Conservation (phyloP, 2,888 invertebrate genomes). For the Noctua janthe region DNA sequence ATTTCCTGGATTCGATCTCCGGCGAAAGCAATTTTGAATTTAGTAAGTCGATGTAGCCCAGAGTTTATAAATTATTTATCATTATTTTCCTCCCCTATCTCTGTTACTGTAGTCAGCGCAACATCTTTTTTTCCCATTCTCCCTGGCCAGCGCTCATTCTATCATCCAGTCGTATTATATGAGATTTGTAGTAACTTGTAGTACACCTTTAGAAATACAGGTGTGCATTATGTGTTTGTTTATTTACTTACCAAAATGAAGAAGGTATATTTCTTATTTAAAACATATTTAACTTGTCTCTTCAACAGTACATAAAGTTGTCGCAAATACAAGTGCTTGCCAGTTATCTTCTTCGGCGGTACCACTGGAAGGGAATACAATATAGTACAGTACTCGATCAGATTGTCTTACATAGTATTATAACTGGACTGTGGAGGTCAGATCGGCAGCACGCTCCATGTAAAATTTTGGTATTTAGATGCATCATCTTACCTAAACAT, state of each 20-base stretch:
- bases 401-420: background rate
- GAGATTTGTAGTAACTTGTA: background rate
- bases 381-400: background rate
- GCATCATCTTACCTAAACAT: background rate
- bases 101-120: background rate
- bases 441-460: background rate
- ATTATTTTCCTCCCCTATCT: background rate
- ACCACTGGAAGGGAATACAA: slow-evolving; percentile 66
- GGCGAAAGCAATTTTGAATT: too few species aligned
- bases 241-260: slow-evolving; percentile 74
- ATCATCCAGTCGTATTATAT: background rate
- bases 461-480: background rate
- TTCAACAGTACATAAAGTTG: slow-evolving; percentile 75
- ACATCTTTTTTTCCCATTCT: too few species aligned
- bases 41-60: background rate
- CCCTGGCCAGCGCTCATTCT: background rate
- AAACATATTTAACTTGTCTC: slow-evolving; percentile 75
- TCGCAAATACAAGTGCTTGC: slow-evolving; percentile 68
- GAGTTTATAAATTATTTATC: background rate
- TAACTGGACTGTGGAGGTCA: background rate
- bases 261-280: slow-evolving; percentile 73
- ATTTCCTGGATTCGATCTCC: too few species aligned
- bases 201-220: background rate
- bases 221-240: background rate
- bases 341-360: slow-evolving; percentile 65